Evolutionary conservation across 2,888 invertebrate genomes (phyloP), one percentile per base, ranked within the genome.

Genomic region (Scaptomyza caliginosa): DNA sequence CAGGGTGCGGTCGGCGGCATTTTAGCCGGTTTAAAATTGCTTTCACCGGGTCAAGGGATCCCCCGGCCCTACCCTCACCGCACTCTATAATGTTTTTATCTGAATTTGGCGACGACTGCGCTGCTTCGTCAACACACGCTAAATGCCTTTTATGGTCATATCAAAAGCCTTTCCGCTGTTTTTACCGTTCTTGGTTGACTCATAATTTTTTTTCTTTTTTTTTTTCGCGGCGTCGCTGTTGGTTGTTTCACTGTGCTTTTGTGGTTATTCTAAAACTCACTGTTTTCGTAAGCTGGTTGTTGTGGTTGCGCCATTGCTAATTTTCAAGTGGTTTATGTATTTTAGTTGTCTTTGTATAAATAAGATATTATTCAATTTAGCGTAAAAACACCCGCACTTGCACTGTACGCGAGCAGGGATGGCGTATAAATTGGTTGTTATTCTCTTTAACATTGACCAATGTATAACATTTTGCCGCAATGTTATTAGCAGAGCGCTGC

Each of bases 231-330:
- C 51, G 40, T 45, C 32, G 19, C 36, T 34, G 40, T 42, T 13
- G 24, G 24, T 24, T 13, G 34, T 51, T 51, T 50, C 16, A 13
- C 38, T 38, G n/a, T n/a, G 36, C 49, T 46, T 57, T 43, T 48
- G 66, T 52, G 50, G 42, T 40, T 36, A 52, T 50, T 50, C 6
- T 30, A 34, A 38, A 68, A 89, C 89, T 89, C 78, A 89, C 89
- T 90, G 67, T 89, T 89, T 74, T 88, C 77, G 65, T 89, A 89
- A 56, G 88, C 89, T 72, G 88, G 89, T 79, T 76, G 77, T 76
- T 89, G 90, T 58, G 88, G 89, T 81, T 89, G 89, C 54, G 90
- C 89, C 89, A 89, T 89, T 73, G 69, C 63, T 54, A 30, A 51
- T 62, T 39, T 38, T 66, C 21, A 58, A 49, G 36, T 72, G 45